Percentiles rank a stretch among this genome's conserved stretches.
Evolutionary conservation across 2,797 vertebrate genomes (phyloP).

Genomic region (Ptychobarbus kaznakovi): DNA sequence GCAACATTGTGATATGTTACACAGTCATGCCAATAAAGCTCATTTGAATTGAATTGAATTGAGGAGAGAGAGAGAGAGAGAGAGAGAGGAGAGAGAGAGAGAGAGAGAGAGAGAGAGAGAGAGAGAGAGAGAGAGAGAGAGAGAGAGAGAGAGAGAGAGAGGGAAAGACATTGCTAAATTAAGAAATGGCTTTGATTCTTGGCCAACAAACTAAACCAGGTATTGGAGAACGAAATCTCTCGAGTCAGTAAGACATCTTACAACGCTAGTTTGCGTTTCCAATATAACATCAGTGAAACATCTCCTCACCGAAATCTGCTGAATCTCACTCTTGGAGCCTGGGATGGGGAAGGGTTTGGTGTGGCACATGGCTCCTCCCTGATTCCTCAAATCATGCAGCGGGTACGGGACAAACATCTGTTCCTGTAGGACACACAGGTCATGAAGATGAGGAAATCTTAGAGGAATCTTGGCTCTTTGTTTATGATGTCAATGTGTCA

Average conservation of each 20-base stretch:
- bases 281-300: background rate
- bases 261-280: conserved; percentile 1
- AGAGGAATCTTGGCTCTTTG: conserved; percentile 9
- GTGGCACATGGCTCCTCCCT: conserved; percentile 69
- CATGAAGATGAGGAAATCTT: background rate
- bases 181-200: background rate
- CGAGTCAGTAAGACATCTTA: background rate
- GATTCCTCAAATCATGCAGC: conserved; percentile 72
- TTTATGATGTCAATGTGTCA: background rate
- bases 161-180: no score
- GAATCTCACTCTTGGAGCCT: conserved; percentile 77
- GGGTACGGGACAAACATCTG: conserved; percentile 76
- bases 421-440: conserved; percentile 66
- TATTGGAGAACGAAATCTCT: background rate
- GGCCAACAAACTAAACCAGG: background rate
- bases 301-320: conserved; percentile 77
- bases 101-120: no score
- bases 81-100: no score
- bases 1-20: no score
- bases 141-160: no score
- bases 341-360: conserved; percentile 74
- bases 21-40: no score
- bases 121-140: no score
- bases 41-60: no score
- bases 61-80: no score